These are phyloP conservation scores for Astatotilapia flaviijosephi DNA, from an alignment of 2,113 vertebrate genomes.

Conservation along the genomic window DNA sequence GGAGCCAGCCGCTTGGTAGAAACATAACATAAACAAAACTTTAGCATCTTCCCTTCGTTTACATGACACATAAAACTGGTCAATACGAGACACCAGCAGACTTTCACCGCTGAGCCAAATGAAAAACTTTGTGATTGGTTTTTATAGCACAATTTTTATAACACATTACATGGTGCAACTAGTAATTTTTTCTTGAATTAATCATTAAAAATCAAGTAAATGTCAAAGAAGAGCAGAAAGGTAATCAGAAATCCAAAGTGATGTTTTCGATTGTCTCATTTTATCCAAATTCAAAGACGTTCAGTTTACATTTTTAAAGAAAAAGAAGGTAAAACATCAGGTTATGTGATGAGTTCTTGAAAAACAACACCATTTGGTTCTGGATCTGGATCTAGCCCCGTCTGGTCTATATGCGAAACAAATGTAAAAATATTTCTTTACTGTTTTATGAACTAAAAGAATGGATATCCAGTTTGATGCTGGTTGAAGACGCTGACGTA, in stretches of 20 bases:
- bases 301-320: background rate
- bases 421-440: background rate
- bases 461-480: accelerated
- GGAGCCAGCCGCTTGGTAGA: background rate
- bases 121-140: background rate
- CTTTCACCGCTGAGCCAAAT: accelerated
- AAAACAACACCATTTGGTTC: background rate
- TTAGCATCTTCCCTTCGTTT: background rate
- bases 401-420: background rate
- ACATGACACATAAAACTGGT: background rate
- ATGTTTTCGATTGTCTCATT: background rate
- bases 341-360: background rate
- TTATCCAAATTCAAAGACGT: background rate
- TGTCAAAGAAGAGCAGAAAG: background rate
- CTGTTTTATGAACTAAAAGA: background rate
- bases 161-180: background rate
- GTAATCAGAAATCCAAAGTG: background rate
- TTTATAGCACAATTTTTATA: background rate
- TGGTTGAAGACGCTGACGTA: background rate
- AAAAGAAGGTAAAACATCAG: background rate
- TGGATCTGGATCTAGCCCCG: background rate
- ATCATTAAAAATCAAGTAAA: background rate
- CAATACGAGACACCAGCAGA: background rate
- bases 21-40: background rate
- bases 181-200: background rate